phyloP scores from a whole-genome alignment of 2,113 vertebrate species.

The Anseranas semipalmata region DNA sequence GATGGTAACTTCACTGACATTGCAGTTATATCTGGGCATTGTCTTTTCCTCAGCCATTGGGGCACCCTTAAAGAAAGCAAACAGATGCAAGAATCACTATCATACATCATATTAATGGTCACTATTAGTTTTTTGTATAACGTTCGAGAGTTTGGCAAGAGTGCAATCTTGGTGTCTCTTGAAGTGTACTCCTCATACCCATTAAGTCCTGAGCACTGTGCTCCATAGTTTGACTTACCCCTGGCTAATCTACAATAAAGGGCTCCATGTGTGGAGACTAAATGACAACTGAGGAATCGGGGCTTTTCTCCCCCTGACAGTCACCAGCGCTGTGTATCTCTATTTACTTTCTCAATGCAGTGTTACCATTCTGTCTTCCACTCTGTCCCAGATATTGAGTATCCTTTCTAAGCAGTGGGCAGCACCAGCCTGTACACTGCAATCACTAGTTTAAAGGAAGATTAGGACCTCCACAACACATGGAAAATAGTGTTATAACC shows the following conservation, averaged over 20 bases:
- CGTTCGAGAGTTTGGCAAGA: background rate
- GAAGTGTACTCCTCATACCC: background rate
- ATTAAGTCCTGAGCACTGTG: background rate
- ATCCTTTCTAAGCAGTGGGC: background rate
- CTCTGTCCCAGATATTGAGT: background rate
- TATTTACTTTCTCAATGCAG: background rate
- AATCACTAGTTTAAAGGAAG: background rate
- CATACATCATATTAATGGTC: background rate
- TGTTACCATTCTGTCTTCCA: background rate
- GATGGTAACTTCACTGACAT: constrained; percentile 66
- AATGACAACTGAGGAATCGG: background rate
- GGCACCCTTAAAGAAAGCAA: constrained; percentile 39
- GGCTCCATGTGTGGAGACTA: background rate
- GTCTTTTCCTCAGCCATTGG: constrained; percentile 47
- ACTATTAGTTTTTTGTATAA: background rate
- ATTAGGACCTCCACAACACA: background rate
- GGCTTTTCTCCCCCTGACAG: background rate
- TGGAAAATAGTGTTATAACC: background rate
- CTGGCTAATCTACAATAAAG: background rate
- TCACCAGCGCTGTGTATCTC: background rate
- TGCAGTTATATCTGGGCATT: constrained; percentile 69
- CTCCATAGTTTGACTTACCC: background rate
- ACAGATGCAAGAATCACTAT: background rate
- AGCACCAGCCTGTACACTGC: background rate
- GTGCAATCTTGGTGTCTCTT: background rate